These are phyloP conservation scores for Arizona elegans DNA, from an alignment of 2,113 vertebrate species.

Conservation along the genomic window DNA sequence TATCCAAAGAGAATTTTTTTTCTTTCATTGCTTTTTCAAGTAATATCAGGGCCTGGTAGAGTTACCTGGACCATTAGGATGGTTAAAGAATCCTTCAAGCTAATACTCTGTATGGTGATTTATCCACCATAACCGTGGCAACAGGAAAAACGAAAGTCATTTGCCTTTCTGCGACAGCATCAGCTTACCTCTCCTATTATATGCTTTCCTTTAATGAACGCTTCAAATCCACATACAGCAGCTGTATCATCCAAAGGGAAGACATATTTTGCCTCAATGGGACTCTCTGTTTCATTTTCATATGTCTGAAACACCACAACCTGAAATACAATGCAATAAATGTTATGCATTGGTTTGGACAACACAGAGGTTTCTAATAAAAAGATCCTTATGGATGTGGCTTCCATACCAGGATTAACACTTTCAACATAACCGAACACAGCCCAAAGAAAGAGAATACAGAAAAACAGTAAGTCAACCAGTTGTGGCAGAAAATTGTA, in stretches of 20 bases:
- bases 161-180: background rate
- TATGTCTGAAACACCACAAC: slow-evolving; percentile 86
- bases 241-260: slow-evolving; percentile 85
- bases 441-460: background rate
- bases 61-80: background rate
- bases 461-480: background rate
- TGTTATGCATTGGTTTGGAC: background rate
- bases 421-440: background rate
- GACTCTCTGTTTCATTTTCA: slow-evolving; percentile 70
- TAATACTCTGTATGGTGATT: background rate
- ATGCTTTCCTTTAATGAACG: slow-evolving; percentile 88
- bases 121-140: no score
- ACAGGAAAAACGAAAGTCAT: background rate
- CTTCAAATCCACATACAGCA: slow-evolving; percentile 88
- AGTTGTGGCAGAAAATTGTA: background rate
- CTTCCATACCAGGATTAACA: background rate
- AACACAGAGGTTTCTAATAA: background rate
- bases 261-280: slow-evolving; percentile 87
- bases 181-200: slow-evolving; percentile 80
- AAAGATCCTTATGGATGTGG: background rate
- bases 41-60: background rate
- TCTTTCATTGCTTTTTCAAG: background rate
- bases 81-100: background rate
- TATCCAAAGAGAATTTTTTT: background rate
- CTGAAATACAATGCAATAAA: slow-evolving; percentile 56